phyloP scores from a whole-genome alignment of 2,888 invertebrate species.

The Erebia epiphron region DNA sequence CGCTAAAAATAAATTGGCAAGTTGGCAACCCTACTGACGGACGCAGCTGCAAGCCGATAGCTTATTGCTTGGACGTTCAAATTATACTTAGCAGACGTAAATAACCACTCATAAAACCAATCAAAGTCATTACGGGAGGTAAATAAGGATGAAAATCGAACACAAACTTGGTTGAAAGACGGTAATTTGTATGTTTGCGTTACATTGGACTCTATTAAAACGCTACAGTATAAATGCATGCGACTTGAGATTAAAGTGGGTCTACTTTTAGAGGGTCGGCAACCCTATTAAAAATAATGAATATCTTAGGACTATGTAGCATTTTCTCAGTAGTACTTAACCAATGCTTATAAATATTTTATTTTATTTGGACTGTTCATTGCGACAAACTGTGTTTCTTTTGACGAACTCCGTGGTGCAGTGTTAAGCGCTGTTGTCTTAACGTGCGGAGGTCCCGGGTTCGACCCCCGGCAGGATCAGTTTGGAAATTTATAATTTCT shows the following conservation, averaged over 20 bases:
- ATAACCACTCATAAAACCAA: constrained; percentile 40
- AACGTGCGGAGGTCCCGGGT: too few species aligned
- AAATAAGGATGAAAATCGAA: constrained; percentile 45
- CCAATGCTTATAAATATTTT: too few species aligned
- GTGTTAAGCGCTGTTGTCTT: too few species aligned
- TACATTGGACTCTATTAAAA: constrained; percentile 56
- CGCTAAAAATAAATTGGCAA: constrained; percentile 75
- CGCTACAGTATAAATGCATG: constrained; percentile 52
- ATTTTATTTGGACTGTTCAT: too few species aligned
- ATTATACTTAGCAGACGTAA: constrained; percentile 57
- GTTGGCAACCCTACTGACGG: constrained; percentile 71
- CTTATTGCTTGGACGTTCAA: constrained; percentile 73
- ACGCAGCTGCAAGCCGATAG: constrained; percentile 75
- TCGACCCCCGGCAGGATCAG: too few species aligned
- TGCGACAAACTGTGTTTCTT: too few species aligned
- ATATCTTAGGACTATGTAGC: not conserved
- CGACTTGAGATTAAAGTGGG: constrained; percentile 50
- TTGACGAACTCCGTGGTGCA: too few species aligned
- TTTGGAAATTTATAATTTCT: too few species aligned
- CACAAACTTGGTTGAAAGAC: constrained; percentile 41
- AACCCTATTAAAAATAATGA: constrained; percentile 25
- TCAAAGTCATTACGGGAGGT: constrained; percentile 37
- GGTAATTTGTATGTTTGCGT: constrained; percentile 41
- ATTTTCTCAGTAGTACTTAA: too few species aligned
- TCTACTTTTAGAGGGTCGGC: constrained; percentile 39